Base-by-base conservation (phyloP, 2,888 invertebrate species). In the Fragum sueziense region DNA sequence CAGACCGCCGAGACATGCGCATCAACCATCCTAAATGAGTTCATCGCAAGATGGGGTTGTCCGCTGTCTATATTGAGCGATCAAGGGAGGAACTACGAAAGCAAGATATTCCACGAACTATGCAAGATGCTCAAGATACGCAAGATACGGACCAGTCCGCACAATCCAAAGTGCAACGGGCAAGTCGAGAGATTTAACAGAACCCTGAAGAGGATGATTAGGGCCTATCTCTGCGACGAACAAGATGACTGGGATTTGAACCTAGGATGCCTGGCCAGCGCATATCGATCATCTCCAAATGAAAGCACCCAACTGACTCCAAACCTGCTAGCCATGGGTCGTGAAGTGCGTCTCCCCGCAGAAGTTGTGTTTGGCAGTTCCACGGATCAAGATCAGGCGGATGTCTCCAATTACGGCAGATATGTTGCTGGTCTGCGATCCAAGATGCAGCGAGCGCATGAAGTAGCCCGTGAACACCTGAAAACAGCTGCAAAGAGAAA, bases 281-380 rank as follows among this genome's bases (percentile, higher is more conserved):
- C 84, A 3, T 86, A 81, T 25, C 33, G 83, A 51, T 68, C 78
- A 6, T 76, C 80, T 3, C 73, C 76, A 11, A 68, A 81, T 61
- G 84, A 79, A 20, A 27, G 52, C 1, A 86, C 82, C 25, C 47
- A 68, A 14, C 27, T 83, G 3, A 81, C 80, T n/a, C 85, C 85
- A 14, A 80, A 85, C 31, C 14, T 85, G 27, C 6, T 84, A 22
- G 76, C 77, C 68, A 51, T 85, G 31, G 85, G 85, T 20, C n/a
- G 79, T 4, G 81, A 85, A 67, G 72, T 84, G 0, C 65, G 73
- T 34, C 17, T 80, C 41, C 80, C 84, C 20, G 47, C 74, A 14
- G 82, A 85, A 25, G 0, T 82, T 11, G 51, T 79, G 27, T 80
- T 68, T 70, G 75, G 75, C 2, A 68, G 52, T 22, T n/a, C 22